Evolutionary conservation across 1,140 invertebrate genomes (phyloP).

Genomic region (Drosophila busckii): DNA sequence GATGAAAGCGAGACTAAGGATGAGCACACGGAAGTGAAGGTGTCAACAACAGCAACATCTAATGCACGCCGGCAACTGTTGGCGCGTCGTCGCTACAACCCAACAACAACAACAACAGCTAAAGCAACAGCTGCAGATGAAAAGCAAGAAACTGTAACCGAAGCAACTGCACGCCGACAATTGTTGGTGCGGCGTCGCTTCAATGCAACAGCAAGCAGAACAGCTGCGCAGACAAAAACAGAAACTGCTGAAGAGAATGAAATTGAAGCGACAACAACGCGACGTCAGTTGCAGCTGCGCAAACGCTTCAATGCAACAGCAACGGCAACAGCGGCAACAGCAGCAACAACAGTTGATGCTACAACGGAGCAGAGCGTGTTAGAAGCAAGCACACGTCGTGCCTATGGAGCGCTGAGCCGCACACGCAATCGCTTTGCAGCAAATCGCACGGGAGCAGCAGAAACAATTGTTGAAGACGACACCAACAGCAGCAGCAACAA

Average conservation of each 20-base stretch:
- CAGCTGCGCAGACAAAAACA: not conserved
- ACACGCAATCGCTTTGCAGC: constrained; percentile 38
- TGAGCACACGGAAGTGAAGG: not conserved
- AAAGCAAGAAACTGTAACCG: not conserved
- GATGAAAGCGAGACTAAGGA: not conserved
- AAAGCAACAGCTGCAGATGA: not conserved
- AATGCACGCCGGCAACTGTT: not conserved
- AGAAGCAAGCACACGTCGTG: constrained; percentile 39
- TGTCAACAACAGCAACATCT: constrained; percentile 12
- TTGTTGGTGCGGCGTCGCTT: not conserved
- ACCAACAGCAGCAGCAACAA: not conserved
- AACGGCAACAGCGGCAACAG: not conserved
- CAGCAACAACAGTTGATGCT: not conserved
- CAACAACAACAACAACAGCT: not conserved
- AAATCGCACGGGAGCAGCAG: constrained; percentile 2
- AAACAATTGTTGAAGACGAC: constrained; percentile 5
- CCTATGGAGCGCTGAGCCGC: constrained; percentile 43
- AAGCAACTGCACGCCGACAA: too few species aligned
- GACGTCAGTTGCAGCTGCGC: constrained; percentile 15
- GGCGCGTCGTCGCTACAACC: not conserved
- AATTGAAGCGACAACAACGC: constrained; percentile 3
- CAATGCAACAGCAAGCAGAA: not conserved
- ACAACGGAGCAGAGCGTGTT: constrained; percentile 15
- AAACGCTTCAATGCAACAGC: constrained; percentile 12
- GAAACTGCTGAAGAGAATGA: not conserved